Percentiles rank a stretch among this genome's conserved stretches.
Conservation (phyloP, 2,888 invertebrate species). For the Troglohyphantes excavatus region DNA sequence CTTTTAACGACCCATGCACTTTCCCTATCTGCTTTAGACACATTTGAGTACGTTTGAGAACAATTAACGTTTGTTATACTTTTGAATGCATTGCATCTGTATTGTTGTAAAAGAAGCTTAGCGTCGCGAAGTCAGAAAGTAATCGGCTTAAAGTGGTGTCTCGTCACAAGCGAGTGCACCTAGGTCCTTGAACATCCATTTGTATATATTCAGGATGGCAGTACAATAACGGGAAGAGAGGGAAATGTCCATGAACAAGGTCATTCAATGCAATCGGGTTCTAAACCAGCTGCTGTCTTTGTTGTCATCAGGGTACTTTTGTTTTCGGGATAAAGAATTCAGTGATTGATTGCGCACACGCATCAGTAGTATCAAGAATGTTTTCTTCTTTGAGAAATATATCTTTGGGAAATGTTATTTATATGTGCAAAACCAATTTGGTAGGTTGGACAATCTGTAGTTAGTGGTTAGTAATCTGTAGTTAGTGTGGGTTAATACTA, state of each 20-base stretch:
- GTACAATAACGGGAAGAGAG: slow-evolving; percentile 44
- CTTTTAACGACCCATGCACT: no score
- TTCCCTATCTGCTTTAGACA: no score
- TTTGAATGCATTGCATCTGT: background rate
- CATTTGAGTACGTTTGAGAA: background rate
- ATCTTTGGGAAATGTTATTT: no score
- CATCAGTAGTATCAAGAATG: no score
- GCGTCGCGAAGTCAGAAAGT: background rate
- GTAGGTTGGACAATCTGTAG: no score
- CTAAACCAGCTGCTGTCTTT: slow-evolving; percentile 19
- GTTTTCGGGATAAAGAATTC: background rate
- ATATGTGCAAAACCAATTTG: no score
- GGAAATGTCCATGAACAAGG: slow-evolving; percentile 47
- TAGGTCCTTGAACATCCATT: slow-evolving; percentile 47
- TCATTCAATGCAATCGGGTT: slow-evolving; percentile 1
- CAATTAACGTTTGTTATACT: slow-evolving; percentile 1
- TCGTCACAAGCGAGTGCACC: slow-evolving; percentile 30
- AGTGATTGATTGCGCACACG: background rate
- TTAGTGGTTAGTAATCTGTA: no score
- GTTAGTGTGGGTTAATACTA: no score
- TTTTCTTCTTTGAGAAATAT: no score
- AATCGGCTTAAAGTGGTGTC: slow-evolving; percentile 10
- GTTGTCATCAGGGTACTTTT: slow-evolving; percentile 15
- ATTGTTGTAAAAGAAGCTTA: background rate
- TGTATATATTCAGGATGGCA: slow-evolving; percentile 28